Evolutionary conservation across 2,888 invertebrate genomes (phyloP), one percentile per base, ranked within the genome.

Genomic region (Lepidochrysops patricia): DNA sequence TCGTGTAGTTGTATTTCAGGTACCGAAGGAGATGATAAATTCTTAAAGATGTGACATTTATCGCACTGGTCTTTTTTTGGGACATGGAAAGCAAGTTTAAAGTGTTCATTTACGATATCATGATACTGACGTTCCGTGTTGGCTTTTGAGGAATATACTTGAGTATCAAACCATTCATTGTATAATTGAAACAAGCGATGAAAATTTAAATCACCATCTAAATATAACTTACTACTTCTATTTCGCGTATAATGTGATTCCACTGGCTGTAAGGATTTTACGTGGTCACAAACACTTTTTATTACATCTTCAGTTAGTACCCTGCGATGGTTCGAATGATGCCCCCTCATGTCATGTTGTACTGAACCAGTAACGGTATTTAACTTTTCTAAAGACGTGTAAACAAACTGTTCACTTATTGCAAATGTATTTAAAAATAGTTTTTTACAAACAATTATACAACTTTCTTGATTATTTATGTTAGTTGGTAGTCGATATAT

Each of bases 181-280:
- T 67, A 65, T 25, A 59, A 27, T 25, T 57, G 35, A 7, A 61
- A 64, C 64, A 66, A 7, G 65, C 61, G 58, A 66, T 62, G n/a
- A n/a, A n/a, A n/a, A 61, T 57, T 62, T 54, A 64, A 57, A 32
- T 60, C 50, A 9, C 57, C 60, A 29, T 43, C 29, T 54, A 52
- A 7, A 19, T 57, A 60, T 12, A 48, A 32, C 25, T 57, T 60
- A 13, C 58, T 58, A 52, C 49, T 57, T 34, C 61, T 61, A 34
- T n/a, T n/a, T 19, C 67, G 61, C 35, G 61, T 59, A 58, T 66
- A 66, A 43, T 66, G 65, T 6, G 66, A 66, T 62, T 68, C 66
- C 6, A 66, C 56, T 49, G 66, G 65, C 12, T n/a, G 57, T 58
- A 67, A 67, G 48, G 64, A 37, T 23, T 57, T 35, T 43, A 65